A percentile compares a stretch with the other conserved stretches of the same genome.
Conservation (phyloP, 2,113 vertebrate genomes). For the Lathamus discolor region DNA sequence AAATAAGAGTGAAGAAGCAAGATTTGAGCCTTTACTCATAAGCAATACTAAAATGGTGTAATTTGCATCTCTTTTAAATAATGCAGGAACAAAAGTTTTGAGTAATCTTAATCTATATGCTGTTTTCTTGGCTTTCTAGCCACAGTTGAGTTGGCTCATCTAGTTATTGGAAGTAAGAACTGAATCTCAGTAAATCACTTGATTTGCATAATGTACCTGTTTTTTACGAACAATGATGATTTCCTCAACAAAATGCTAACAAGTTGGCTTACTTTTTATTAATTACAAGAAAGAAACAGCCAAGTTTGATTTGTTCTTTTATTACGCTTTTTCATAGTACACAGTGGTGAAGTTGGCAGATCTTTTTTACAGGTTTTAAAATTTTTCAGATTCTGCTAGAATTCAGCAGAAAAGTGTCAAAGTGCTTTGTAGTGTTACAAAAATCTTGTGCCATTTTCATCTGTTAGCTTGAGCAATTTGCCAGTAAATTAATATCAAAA, state of each 20-base stretch:
- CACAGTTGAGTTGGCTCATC: slow-evolving; percentile 29
- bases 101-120: slow-evolving; percentile 45
- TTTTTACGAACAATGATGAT: not conserved
- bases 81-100: slow-evolving; percentile 40
- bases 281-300: not conserved
- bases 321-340: not conserved
- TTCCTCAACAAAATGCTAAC: slow-evolving; percentile 20
- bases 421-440: not conserved
- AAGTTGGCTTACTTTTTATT: slow-evolving; percentile 5
- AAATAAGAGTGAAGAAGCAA: not conserved
- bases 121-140: slow-evolving; percentile 60
- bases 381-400: slow-evolving; percentile 9
- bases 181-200: slow-evolving; percentile 35
- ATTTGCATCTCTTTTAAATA: slow-evolving; percentile 55
- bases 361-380: not conserved
- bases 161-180: slow-evolving; percentile 38
- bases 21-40: not conserved
- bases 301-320: not conserved
- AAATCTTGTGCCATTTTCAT: slow-evolving; percentile 21
- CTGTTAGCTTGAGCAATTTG: not conserved
- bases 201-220: slow-evolving; percentile 61
- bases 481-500: slow-evolving; percentile 3
- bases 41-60: not conserved
- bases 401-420: slow-evolving; percentile 1
- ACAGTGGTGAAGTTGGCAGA: not conserved